Conservation (phyloP, 1,140 invertebrate species). For the Hylaeus volcanicus region DNA sequence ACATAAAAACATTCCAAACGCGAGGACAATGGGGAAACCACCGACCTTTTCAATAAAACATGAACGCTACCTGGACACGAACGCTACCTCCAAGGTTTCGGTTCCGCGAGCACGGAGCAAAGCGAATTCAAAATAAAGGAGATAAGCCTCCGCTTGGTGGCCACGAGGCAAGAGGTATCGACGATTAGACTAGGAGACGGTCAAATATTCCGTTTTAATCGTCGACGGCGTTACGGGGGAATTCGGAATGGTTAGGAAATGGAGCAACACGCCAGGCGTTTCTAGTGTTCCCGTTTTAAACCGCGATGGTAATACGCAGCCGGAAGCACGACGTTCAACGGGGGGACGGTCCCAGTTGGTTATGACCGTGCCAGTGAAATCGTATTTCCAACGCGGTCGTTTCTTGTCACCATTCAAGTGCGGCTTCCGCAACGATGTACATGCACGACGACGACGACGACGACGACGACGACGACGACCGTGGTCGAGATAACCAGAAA, state of each 20-base stretch:
- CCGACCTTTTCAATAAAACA: too few species aligned
- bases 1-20: too few species aligned
- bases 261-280: neutral
- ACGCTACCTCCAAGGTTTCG: too few species aligned
- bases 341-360: conserved; percentile 5
- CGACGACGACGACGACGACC: neutral
- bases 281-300: conserved; percentile 22
- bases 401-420: conserved; percentile 51
- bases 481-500: conserved; percentile 46
- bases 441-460: neutral
- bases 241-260: conserved; percentile 21
- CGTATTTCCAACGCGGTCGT: conserved; percentile 51
- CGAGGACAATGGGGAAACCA: too few species aligned
- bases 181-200: conserved; percentile 1
- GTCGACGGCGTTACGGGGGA: neutral
- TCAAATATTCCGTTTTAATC: conserved; percentile 19
- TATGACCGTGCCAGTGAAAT: conserved; percentile 34
- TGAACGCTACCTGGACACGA: too few species aligned
- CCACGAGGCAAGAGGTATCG: too few species aligned
- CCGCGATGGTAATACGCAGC: conserved; percentile 7
- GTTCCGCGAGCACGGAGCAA: too few species aligned
- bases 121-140: conserved; percentile 6
- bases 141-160: neutral
- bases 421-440: conserved; percentile 41
- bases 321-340: conserved; percentile 24